Evolutionary conservation across 2,797 vertebrate genomes (phyloP).

Genomic region (Dicrostonyx torquatus): DNA sequence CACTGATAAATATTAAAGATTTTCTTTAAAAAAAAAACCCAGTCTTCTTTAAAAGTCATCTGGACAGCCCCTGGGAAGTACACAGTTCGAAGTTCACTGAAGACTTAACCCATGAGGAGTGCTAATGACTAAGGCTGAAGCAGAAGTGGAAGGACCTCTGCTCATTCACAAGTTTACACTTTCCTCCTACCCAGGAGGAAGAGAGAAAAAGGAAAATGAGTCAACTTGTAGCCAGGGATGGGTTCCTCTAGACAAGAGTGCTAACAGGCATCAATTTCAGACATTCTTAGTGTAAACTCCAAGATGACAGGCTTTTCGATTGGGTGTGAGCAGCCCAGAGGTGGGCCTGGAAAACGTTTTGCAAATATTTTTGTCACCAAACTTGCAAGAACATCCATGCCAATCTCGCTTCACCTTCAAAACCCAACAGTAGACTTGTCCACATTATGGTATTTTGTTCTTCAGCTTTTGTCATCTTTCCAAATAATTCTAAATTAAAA

Average conservation of each 20-base stretch:
- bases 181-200: neutral
- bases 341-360: neutral
- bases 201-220: neutral
- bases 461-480: neutral
- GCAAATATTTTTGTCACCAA: neutral
- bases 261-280: neutral
- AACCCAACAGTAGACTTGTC: neutral
- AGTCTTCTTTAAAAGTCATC: neutral
- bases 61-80: neutral
- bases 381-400: neutral
- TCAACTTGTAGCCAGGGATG: neutral
- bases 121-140: neutral
- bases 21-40: neutral
- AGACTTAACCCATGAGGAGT: neutral
- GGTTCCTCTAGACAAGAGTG: neutral
- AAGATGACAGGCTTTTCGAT: neutral
- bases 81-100: neutral
- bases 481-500: neutral
- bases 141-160: neutral
- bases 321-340: neutral
- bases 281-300: neutral
- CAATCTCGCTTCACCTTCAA: neutral
- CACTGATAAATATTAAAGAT: neutral
- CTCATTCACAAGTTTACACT: neutral
- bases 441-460: neutral